Evolutionary conservation across 2,113 vertebrate species (phyloP), one percentile per base, ranked within the genome.

Genomic region (Psammodynastes pulverulentus): DNA sequence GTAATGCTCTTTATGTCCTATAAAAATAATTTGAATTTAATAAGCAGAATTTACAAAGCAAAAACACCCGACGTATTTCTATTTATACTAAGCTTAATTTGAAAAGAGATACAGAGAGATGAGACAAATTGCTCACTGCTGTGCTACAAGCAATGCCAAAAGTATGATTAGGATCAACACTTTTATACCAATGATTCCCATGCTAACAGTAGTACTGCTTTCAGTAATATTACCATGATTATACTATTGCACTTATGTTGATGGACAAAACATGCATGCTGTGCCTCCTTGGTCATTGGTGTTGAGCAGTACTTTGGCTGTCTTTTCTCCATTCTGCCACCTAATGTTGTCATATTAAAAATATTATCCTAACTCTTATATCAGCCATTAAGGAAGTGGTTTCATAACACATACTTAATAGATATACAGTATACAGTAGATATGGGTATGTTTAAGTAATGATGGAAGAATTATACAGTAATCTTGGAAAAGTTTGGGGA

Each of bases 11-110:
- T 89, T 58, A 72, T 72, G 46, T 62, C n/a, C 5, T 72, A 48
- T 19, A 90, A 90, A 54, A 90, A 90, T 51, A 79, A 90, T 89
- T 89, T 72, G 46, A 90, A 90, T 90, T 90, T 72, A 72, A 72
- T 62, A 72, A 90, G 58, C 88, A 89, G 26, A 46, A 89, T 23
- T 89, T 89, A 89, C 56, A 89, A 89, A 89, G 56, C 29, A 46
- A 49, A 39, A 49, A 48, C n/a, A 62, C 6, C 9, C 5, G 6
- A n/a, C 34, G 2, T 72, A 48, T 51, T 51, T 51, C 26, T 29
- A 52, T 86, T 91, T 85, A n/a, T 29, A 85, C 43, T 51, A 85
- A 86, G 52, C 79, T 56, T 91, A 91, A 85, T 85, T 56, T 85
- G 52, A n/a, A 56, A 29, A 85, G 39, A 54, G 46, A 6, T 46